Evolutionary conservation across 2,113 vertebrate genomes (phyloP), one percentile per base, ranked within the genome.

Genomic region (Hucho hucho): DNA sequence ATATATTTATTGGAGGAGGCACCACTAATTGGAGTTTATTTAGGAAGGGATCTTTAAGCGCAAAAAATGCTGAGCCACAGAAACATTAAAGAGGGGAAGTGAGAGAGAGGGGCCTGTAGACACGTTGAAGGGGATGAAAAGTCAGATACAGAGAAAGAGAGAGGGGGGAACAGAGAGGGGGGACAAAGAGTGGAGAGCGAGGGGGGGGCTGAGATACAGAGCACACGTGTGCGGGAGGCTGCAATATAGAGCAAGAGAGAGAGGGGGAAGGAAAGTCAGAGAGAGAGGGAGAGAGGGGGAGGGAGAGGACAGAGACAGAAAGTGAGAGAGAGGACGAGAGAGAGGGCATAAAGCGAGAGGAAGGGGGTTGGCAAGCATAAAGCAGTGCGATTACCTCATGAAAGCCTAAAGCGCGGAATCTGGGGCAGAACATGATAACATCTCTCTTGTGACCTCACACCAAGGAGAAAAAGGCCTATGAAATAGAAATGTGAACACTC

Each of bases 1-100:
- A 37, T 37, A 43, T 43, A 43, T 43, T 79, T 83, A 81, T 76
- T 73, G 75, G 69, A 73, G 61, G 65, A 69, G 79, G 49, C 37
- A 72, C 64, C 58, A 69, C 74, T 85, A 84, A 84, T 84, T 82
- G 74, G 78, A 70, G 84, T 84, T 77, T 80, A 81, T 84, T 83
- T 76, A 67, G 75, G 75, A 70, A 70, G 66, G 4, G 43, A 58
- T 29, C 58, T 70, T 56, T 74, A 46, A 73, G 73, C 59, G 58
- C 29, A 71, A 69, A 84, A 84, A 79, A 32, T 82, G 80, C 78
- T 75, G 76, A 81, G 70, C 76, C 74, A 82, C 49, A 37, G 70
- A 79, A 79, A 75, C 46, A 53, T 63, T 53, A 75, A 53, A 78
- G 79, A 13, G 37, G 14, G 53, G 70, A 37, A 46, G 37, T 9